Conservation (phyloP, 2,888 invertebrate genomes). For the Sphinx pinastri region DNA sequence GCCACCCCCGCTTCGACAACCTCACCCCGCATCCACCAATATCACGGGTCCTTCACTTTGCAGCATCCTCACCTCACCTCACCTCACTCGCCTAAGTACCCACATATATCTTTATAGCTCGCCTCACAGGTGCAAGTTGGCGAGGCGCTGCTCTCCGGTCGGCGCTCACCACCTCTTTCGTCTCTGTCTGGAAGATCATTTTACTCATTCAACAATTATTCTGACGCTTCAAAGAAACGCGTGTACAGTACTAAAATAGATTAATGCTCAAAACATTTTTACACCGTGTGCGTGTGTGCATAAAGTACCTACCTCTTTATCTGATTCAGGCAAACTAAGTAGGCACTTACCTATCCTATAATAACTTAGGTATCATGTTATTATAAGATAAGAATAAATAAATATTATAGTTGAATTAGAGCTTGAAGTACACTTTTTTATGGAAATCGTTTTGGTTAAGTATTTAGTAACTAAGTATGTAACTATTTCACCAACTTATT, state of each 20-base stretch:
- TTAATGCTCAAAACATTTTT: neutral
- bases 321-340: too few species aligned
- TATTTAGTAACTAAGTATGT: too few species aligned
- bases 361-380: too few species aligned
- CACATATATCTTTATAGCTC: conserved; percentile 30
- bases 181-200: conserved; percentile 2
- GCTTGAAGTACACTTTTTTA: too few species aligned
- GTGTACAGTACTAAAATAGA: too few species aligned
- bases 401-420: too few species aligned
- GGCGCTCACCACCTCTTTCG: conserved; percentile 1
- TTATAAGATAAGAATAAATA: too few species aligned
- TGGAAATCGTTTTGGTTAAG: too few species aligned
- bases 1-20: conserved; percentile 56
- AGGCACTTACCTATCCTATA: too few species aligned
- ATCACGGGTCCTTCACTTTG: conserved; percentile 73
- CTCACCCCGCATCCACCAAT: conserved; percentile 73
- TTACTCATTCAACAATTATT: conserved; percentile 18
- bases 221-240: neutral
- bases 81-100: conserved; percentile 58
- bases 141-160: neutral
- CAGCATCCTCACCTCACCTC: conserved; percentile 59
- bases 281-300: neutral
- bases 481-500: too few species aligned
- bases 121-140: conserved; percentile 18
- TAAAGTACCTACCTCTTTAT: too few species aligned